These are phyloP conservation scores for Nyctalus aviator DNA, from an alignment of 2,797 vertebrate species.

Conservation along the genomic window DNA sequence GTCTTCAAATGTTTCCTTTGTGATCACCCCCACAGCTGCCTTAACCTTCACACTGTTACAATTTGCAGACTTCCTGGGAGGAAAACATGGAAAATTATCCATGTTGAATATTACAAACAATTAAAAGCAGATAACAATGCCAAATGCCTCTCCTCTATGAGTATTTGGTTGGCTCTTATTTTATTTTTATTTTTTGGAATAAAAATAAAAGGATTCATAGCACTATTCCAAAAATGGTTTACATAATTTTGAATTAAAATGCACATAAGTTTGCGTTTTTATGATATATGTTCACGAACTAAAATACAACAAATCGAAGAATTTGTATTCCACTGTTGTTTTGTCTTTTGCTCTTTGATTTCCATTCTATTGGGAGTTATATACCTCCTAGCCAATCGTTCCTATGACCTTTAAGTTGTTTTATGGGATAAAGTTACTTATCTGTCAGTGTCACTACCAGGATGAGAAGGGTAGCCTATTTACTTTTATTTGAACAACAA, in stretches of 20 bases:
- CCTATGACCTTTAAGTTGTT: constrained; percentile 36
- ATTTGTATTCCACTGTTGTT: not conserved
- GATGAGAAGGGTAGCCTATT: constrained; percentile 43
- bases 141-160: not conserved
- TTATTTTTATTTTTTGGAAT: not conserved
- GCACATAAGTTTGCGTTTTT: not conserved
- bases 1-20: not conserved
- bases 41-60: not conserved
- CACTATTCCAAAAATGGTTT: not conserved
- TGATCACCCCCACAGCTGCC: not conserved
- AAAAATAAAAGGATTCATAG: not conserved
- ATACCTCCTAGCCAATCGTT: not conserved
- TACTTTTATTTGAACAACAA: constrained; percentile 58
- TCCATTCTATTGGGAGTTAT: not conserved
- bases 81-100: constrained; percentile 2
- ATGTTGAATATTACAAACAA: constrained; percentile 38
- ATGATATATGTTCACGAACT: not conserved
- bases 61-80: not conserved
- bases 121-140: not conserved
- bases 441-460: constrained; percentile 38
- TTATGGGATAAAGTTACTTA: constrained; percentile 26
- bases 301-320: not conserved
- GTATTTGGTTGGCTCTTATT: not conserved
- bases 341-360: not conserved
- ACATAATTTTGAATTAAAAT: not conserved